These are phyloP conservation scores for Pantherophis guttatus DNA, from an alignment of 2,113 vertebrate genomes.

Conservation along the genomic window DNA sequence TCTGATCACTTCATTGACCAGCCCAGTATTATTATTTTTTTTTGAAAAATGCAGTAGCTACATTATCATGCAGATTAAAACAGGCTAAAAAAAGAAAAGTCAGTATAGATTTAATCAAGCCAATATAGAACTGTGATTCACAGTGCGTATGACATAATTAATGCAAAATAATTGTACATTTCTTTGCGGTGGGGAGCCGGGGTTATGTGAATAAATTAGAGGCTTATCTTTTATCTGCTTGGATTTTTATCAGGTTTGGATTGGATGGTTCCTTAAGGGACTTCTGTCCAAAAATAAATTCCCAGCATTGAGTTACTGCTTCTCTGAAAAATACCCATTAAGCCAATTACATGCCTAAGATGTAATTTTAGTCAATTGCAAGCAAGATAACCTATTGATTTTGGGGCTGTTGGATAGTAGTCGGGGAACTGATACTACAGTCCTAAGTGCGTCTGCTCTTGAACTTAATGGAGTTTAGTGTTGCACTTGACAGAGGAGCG, in stretches of 20 bases:
- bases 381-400: not conserved
- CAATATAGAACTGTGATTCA: not conserved
- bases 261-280: not conserved
- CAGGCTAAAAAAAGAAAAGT: not conserved
- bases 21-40: too few species aligned
- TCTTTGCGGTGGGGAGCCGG: not conserved
- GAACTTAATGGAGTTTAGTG: not conserved
- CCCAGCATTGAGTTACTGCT: not conserved
- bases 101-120: not conserved
- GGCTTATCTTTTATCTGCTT: not conserved
- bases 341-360: not conserved
- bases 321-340: not conserved
- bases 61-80: not conserved
- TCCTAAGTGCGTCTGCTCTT: not conserved
- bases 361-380: not conserved
- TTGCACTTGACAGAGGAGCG: not conserved
- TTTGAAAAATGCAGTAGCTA: not conserved
- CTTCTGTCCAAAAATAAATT: not conserved
- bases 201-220: not conserved
- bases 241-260: not conserved
- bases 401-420: not conserved
- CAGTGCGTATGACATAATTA: not conserved
- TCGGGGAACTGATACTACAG: not conserved
- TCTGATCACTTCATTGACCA: not conserved
- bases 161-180: not conserved